Conservation (phyloP, 2,113 vertebrate species). For the Platycercus adscitus region DNA sequence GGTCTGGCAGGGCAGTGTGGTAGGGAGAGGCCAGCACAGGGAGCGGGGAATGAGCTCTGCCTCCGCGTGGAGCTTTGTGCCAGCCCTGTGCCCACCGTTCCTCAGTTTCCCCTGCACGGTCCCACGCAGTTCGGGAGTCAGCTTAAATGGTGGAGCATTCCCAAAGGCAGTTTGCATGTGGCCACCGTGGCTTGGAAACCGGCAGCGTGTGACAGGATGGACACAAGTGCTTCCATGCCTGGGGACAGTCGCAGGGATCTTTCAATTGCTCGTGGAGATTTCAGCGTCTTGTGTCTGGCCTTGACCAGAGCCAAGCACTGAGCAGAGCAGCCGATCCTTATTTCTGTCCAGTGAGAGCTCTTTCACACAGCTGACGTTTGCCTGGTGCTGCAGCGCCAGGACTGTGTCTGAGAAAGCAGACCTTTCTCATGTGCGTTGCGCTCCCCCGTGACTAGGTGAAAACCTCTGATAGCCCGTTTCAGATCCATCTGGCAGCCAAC, state of each 20-base stretch:
- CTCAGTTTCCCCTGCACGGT: not conserved
- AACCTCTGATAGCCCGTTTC: not conserved
- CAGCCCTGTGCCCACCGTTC: fast-evolving
- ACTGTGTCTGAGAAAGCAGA: not conserved
- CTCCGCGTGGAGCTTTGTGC: not conserved
- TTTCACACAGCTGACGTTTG: not conserved
- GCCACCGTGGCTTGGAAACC: not conserved
- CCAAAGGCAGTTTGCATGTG: not conserved
- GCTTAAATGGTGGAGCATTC: not conserved
- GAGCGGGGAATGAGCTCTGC: not conserved
- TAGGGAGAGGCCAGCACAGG: not conserved
- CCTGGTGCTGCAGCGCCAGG: not conserved
- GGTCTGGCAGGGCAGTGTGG: not conserved
- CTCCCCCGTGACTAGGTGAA: not conserved
- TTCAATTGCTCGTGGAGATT: not conserved
- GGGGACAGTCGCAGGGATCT: not conserved
- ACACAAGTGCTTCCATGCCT: not conserved
- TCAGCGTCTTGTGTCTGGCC: not conserved
- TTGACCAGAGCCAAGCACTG: not conserved
- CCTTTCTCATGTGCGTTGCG: fast-evolving
- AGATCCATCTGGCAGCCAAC: not conserved
- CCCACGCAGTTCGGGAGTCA: too few relatives aligned
- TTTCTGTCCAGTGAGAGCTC: not conserved
- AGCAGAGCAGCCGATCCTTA: not conserved
- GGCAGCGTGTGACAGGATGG: not conserved